Percentiles rank a stretch among this genome's conserved stretches.
These are phyloP conservation scores for Drosophila prolongata DNA, from an alignment of 2,888 invertebrate genomes.

Conservation along the genomic window DNA sequence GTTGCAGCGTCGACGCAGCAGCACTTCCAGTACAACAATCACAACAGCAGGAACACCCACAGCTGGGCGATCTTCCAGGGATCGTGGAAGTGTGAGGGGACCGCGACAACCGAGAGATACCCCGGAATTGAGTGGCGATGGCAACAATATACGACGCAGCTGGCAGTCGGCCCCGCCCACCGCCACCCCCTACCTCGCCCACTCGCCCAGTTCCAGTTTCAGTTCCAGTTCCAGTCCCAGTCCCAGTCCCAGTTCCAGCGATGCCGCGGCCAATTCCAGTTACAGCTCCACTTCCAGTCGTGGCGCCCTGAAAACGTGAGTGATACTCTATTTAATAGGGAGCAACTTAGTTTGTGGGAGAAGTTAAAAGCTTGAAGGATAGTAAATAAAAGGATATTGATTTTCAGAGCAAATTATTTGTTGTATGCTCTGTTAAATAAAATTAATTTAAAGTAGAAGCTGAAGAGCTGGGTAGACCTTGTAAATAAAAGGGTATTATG, in stretches of 20 bases:
- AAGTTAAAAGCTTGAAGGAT: too few species aligned
- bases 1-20: slow-evolving; percentile 28
- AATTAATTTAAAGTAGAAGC: too few species aligned
- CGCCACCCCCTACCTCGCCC: slow-evolving; percentile 1
- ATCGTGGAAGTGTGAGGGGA: slow-evolving; percentile 53
- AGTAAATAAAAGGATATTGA: too few species aligned
- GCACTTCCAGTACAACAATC: slow-evolving; percentile 27
- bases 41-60: slow-evolving; percentile 42
- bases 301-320: slow-evolving; percentile 82
- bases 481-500: too few species aligned
- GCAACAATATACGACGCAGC: slow-evolving; percentile 28
- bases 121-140: slow-evolving; percentile 35
- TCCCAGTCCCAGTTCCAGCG: background rate
- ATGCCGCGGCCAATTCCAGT: slow-evolving; percentile 2
- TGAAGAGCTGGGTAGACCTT: too few species aligned
- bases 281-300: slow-evolving; percentile 13
- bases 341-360: too few species aligned
- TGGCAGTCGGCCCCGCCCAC: slow-evolving; percentile 27
- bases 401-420: too few species aligned
- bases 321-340: slow-evolving; percentile 19
- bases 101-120: slow-evolving; percentile 72
- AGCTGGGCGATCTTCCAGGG: slow-evolving; percentile 14
- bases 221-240: background rate
- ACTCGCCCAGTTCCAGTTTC: slow-evolving; percentile 23
- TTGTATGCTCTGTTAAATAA: too few species aligned